Evolutionary conservation across 2,113 vertebrate genomes (phyloP).

Genomic region (Strigops habroptila): DNA sequence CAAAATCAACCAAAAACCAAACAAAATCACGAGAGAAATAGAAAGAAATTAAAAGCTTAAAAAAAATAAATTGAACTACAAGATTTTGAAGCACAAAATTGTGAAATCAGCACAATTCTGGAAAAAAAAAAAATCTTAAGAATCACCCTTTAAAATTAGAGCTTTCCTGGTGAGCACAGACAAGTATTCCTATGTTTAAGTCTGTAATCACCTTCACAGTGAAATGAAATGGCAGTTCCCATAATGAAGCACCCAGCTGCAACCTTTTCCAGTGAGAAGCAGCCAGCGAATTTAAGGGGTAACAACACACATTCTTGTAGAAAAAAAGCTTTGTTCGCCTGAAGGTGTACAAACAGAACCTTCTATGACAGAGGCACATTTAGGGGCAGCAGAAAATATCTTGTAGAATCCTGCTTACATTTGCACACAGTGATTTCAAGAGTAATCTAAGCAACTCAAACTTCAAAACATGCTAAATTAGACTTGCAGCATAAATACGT

Average conservation of each 20-base stretch:
- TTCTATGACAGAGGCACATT: neutral
- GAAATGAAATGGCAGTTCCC: conserved; percentile 41
- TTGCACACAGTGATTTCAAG: neutral
- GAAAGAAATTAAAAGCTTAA: neutral
- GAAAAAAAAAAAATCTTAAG: neutral
- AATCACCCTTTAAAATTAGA: neutral
- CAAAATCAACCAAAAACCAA: neutral
- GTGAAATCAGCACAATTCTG: neutral
- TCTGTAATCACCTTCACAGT: neutral
- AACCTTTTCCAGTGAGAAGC: neutral
- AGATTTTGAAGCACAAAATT: neutral
- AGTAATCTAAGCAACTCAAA: neutral
- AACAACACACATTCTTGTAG: neutral
- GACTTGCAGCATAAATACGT: neutral
- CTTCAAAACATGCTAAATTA: neutral
- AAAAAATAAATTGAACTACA: neutral
- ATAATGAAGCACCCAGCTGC: neutral
- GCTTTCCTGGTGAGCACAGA: conserved; percentile 6
- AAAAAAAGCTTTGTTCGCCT: neutral
- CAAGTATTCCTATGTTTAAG: neutral
- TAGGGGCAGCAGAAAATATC: neutral
- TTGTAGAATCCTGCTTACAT: neutral
- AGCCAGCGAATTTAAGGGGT: neutral
- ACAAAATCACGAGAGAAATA: neutral
- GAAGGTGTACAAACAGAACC: neutral